Percentiles rank a stretch among this genome's conserved stretches.
Conservation (phyloP, 2,888 invertebrate species). For the Polylopha cassiicola region DNA sequence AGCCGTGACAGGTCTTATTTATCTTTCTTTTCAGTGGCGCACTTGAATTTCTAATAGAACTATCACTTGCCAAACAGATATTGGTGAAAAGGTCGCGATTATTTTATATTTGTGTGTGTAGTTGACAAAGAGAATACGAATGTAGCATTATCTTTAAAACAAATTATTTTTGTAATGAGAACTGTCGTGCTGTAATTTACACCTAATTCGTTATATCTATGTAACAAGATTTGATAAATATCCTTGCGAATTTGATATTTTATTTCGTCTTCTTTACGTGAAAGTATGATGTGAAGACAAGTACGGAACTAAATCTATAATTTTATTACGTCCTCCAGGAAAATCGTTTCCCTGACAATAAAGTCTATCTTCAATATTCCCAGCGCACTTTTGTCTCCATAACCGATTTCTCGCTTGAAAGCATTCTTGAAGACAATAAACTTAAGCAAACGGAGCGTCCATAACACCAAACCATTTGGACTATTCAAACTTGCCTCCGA, state of each 20-base stretch:
- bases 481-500: constrained; percentile 57
- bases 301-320: background rate
- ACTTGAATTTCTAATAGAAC: constrained; percentile 19
- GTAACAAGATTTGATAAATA: constrained; percentile 10
- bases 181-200: too few relatives aligned
- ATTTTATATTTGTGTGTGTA: too few relatives aligned
- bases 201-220: too few relatives aligned
- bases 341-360: constrained; percentile 23
- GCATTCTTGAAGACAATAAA: constrained; percentile 54
- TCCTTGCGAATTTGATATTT: background rate
- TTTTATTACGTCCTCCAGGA: constrained; percentile 1
- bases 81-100: too few relatives aligned
- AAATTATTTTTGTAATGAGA: too few relatives aligned
- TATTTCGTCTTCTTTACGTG: background rate
- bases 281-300: background rate
- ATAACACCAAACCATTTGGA: constrained; percentile 49
- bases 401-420: constrained; percentile 42
- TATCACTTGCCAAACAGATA: constrained; percentile 13
- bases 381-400: constrained; percentile 27
- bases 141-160: too few relatives aligned
- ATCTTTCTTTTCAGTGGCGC: constrained; percentile 21
- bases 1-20: constrained; percentile 23
- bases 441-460: constrained; percentile 49
- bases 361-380: constrained; percentile 26
- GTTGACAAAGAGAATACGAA: too few relatives aligned